Base-by-base conservation (phyloP, 1,140 invertebrate genomes). In the Drosophila kohkoa region DNA sequence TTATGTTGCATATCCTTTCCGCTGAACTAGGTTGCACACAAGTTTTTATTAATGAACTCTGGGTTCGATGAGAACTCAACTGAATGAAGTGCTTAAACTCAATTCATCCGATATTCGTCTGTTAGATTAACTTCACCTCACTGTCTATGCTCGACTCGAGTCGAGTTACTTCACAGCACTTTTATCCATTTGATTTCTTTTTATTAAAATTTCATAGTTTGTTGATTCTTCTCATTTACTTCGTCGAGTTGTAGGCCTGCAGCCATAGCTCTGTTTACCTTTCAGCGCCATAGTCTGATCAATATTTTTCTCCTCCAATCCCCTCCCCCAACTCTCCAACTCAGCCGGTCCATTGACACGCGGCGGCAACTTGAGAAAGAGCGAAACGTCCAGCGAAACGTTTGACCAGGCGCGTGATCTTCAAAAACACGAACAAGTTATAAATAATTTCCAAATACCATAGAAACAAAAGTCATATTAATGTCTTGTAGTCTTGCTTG, bases 221-320 rank as follows among this genome's bases (percentile, higher is more conserved):
- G 88, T 91, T 91, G 82, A 91, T 85, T 91, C 90, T 90, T 90
- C 88, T 82, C 71, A 91, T 91, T 87, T 91, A 85, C 77, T 75
- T 64, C 59, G 49, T 68, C n/a, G 15, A 59, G 57, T 57, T 57
- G 58, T 74, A 71, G 75, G 74, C 66, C 69, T 63, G 48, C 64
- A 79, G 64, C 63, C 60, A 41, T 72, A 75, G 16, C 51, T 67
- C 46, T 85, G 75, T 85, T 85, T 85, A 69, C 51, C 62, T 80
- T 78, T 68, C 82, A 81, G 81, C 81, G 73, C 77, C 81, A 71
- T 60, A 83, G 77, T 60, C 46, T 77, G 64, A 76, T 65, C 82
- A 81, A 77, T 57, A 60, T 62, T 49, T 66, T 59, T 45, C 30
- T 7, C 46, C 51, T 25, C 46, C 57, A 51, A 54, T 45, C 64